Base-by-base conservation (phyloP, 2,888 invertebrate species). In the Orthonevra nobilis region DNA sequence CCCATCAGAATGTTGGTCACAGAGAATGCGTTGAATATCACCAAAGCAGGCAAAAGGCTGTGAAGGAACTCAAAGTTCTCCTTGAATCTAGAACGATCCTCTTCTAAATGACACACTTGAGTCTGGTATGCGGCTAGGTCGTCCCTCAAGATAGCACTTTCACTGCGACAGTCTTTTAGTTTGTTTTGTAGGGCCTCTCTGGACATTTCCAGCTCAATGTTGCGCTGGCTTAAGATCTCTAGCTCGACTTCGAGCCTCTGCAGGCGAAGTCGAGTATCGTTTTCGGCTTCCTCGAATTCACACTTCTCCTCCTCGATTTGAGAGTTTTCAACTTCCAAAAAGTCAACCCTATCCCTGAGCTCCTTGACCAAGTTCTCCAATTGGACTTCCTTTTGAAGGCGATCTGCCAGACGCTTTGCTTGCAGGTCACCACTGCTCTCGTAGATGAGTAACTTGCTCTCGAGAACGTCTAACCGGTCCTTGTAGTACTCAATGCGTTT, bases 211-310 rank as follows among this genome's bases (percentile, higher is more conserved):
- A 92, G 83, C 89, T 91, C 89, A 88, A 87, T 83, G 84, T 89
- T 89, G 4, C 89, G 87, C 81, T 89, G 89, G 19, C 86, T 85
- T 15, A 88, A 89, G 70, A 92, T 90, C 85, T 92, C 92, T 84
- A 92, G 90, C 84, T 92, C 92, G 85, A 92, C 90, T 87, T 92
- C 92, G 82, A 92, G 89, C 81, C 92, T 91, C 72, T 89, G 89
- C 70, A 89, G 79, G 10, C 87, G 86, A 3, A 89, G 82, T 52
- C 89, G 85, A n/a, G 93, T 92, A 84, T 94, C 94, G 89, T 94
- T 94, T 88, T 94, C 94, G 20, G 93, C 93, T 87, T 94, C 94
- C 88, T 94, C 94, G 81, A 93, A 90, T 87, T 94, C 94, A 85
- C 93, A 92, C 86, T 92, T 92, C 85, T 93, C 93, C 85, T 94